A percentile compares a stretch with the other conserved stretches of the same genome.
Evolutionary conservation across 2,888 invertebrate species (phyloP).

Genomic region (Palloptera scutellata): DNA sequence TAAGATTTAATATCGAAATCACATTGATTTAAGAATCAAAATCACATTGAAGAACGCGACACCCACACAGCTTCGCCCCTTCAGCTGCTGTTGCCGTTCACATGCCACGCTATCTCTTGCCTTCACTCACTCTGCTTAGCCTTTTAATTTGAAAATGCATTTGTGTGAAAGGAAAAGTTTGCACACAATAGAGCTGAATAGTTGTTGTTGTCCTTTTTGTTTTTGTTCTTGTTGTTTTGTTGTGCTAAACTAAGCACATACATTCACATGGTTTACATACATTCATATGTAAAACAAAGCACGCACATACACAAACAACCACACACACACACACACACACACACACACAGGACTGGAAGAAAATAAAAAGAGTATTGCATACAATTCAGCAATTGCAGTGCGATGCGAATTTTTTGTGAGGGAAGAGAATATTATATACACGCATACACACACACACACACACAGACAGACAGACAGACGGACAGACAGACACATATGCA

Average conservation of each 20-base stretch:
- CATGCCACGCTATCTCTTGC: too few relatives aligned
- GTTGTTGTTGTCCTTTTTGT: not conserved
- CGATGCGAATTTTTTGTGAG: slow-evolving; percentile 6
- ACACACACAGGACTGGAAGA: not conserved
- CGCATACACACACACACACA: not conserved
- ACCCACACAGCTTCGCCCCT: too few relatives aligned
- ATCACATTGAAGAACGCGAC: too few relatives aligned
- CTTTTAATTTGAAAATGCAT: not conserved
- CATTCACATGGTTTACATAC: too few relatives aligned
- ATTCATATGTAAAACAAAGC: too few relatives aligned
- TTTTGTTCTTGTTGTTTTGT: not conserved
- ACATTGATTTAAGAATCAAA: too few relatives aligned
- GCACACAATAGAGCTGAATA: not conserved
- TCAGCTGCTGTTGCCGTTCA: too few relatives aligned
- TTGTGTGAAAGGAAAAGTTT: not conserved
- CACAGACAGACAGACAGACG: not conserved
- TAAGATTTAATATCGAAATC: too few relatives aligned
- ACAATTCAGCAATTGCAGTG: not conserved
- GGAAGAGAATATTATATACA: not conserved
- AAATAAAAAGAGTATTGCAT: slow-evolving; percentile 6
- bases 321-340: too few relatives aligned
- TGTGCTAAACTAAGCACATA: not conserved
- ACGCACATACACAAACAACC: not conserved
- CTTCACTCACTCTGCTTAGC: too few relatives aligned
- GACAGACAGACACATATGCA: not conserved